These are phyloP conservation scores for Lasius platythorax DNA, from an alignment of 2,888 invertebrate species.

Conservation along the genomic window DNA sequence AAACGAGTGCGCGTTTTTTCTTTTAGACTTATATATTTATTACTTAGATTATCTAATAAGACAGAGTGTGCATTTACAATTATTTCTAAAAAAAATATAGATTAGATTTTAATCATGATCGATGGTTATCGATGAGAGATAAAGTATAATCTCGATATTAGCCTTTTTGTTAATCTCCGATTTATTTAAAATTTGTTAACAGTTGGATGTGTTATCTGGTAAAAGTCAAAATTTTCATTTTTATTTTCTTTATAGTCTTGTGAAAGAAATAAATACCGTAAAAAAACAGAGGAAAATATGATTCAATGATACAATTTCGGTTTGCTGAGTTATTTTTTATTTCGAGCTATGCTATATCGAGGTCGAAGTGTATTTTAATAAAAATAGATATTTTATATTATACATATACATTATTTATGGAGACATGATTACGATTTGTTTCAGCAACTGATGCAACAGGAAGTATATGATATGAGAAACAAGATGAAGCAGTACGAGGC, in stretches of 20 bases:
- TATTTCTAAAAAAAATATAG: conserved; percentile 1
- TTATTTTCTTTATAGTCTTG: not conserved
- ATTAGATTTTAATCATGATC: not conserved
- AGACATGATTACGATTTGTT: conserved; percentile 38
- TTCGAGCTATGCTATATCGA: not conserved
- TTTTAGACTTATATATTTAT: not conserved
- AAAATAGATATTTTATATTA: not conserved
- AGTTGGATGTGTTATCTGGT: not conserved
- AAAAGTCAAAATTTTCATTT: not conserved
- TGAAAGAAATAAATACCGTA: not conserved
- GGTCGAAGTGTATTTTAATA: not conserved
- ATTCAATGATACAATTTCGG: not conserved
- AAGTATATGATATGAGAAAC: conserved; percentile 80
- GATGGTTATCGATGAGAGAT: not conserved
- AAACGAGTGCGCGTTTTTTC: not conserved
- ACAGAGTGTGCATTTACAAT: not conserved
- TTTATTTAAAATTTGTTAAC: not conserved
- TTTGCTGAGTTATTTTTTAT: not conserved
- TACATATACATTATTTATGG: not conserved
- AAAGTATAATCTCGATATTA: not conserved
- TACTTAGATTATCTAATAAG: not conserved
- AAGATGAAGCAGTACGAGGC: conserved; percentile 82
- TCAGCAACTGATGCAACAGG: conserved; percentile 81
- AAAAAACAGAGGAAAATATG: not conserved
- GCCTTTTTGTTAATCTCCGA: not conserved